These are phyloP conservation scores for Volucella inanis DNA, from an alignment of 2,888 invertebrate species.

Conservation along the genomic window DNA sequence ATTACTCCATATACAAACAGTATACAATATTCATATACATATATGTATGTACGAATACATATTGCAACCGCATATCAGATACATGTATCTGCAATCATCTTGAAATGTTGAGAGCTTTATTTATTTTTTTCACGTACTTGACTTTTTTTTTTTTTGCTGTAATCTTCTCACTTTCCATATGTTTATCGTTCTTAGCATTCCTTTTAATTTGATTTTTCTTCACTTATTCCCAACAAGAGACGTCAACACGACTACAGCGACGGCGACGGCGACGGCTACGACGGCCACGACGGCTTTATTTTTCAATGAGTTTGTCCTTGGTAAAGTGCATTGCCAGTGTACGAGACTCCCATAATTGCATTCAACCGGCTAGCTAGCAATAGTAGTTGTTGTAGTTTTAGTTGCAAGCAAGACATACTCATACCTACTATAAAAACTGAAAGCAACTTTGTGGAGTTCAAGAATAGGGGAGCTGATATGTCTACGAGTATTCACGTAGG, in stretches of 20 bases:
- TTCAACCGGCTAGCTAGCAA: conserved; percentile 42
- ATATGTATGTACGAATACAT: conserved; percentile 5
- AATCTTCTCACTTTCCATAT: conserved; percentile 73
- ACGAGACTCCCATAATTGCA: conserved; percentile 70
- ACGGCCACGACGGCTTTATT: conserved; percentile 75
- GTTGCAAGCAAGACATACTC: conserved; percentile 20
- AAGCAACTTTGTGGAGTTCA: conserved; percentile 47
- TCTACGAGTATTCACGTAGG: background rate
- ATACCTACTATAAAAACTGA: conserved; percentile 5
- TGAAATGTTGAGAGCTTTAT: conserved; percentile 38
- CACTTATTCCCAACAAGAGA: background rate
- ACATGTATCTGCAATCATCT: conserved; percentile 36
- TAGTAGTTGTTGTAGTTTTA: conserved; percentile 14
- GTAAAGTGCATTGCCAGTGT: conserved; percentile 81
- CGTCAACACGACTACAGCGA: conserved; percentile 27
- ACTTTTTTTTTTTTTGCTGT: conserved; percentile 12
- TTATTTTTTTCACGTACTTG: background rate
- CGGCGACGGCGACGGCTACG: conserved; percentile 43
- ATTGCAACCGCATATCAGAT: conserved; percentile 20
- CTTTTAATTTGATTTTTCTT: conserved; percentile 36
- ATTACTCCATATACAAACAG: background rate
- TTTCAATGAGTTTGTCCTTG: conserved; percentile 82
- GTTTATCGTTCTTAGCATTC: conserved; percentile 68
- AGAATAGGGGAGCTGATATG: conserved; percentile 43
- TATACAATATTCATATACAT: no score